Evolutionary conservation across 2,113 vertebrate species (phyloP).

Genomic region (Forbesichthys agassizii): DNA sequence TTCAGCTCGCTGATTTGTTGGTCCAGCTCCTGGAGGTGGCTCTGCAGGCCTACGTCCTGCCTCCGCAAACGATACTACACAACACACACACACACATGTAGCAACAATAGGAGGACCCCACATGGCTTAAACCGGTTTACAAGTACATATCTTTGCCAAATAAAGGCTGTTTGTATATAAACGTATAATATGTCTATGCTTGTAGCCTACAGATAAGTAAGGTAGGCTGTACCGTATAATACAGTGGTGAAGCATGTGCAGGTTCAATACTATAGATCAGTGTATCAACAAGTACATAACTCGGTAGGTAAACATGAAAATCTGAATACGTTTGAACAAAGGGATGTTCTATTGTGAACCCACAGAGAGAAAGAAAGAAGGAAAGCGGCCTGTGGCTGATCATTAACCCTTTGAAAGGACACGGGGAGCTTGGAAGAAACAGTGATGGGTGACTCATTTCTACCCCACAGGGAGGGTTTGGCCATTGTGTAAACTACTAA

Average conservation of each 20-base stretch:
- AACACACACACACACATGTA: slow-evolving; percentile 4
- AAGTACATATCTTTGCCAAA: slow-evolving; percentile 6
- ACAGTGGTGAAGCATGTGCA: too few relatives aligned
- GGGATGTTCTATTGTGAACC: slow-evolving; percentile 63
- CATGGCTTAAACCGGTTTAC: neutral
- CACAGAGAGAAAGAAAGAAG: slow-evolving; percentile 69
- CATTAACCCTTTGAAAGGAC: slow-evolving; percentile 77
- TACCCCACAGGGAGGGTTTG: slow-evolving; percentile 70
- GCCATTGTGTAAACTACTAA: slow-evolving; percentile 73
- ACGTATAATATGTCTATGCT: neutral
- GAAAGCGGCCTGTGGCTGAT: slow-evolving; percentile 67
- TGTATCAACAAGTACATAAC: neutral
- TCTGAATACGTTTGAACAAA: slow-evolving; percentile 17
- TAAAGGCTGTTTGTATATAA: neutral
- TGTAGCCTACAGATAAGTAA: too few relatives aligned
- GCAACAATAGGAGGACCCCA: neutral
- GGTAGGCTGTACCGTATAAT: too few relatives aligned
- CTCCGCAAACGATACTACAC: slow-evolving; percentile 83
- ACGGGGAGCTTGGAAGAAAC: slow-evolving; percentile 64
- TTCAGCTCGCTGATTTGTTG: slow-evolving; percentile 90
- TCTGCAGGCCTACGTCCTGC: slow-evolving; percentile 88
- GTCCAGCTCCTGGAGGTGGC: slow-evolving; percentile 89
- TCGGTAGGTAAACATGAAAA: neutral
- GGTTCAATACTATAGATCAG: neutral
- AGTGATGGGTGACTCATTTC: slow-evolving; percentile 77